These are phyloP conservation scores for Odontomyia ornata DNA, from an alignment of 2,888 invertebrate species.

Conservation along the genomic window DNA sequence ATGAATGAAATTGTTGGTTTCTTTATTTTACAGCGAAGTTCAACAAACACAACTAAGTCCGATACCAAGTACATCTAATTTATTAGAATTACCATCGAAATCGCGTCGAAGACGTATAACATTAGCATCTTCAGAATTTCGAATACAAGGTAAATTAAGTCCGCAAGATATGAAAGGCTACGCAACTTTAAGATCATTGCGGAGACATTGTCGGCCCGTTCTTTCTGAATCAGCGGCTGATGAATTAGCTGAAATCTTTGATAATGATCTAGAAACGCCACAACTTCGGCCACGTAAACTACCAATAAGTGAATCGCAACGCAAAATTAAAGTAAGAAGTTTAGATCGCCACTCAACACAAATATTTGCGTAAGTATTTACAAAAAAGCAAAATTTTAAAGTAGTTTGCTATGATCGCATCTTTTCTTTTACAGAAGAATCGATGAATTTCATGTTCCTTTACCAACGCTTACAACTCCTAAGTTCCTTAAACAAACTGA, in stretches of 20 bases:
- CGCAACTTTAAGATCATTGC: constrained; percentile 74
- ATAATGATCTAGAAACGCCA: constrained; percentile 54
- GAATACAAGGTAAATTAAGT: constrained; percentile 66
- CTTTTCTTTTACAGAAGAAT: constrained; percentile 46
- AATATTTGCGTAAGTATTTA: constrained; percentile 56
- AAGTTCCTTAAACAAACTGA: constrained; percentile 61
- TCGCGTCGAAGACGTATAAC: constrained; percentile 57
- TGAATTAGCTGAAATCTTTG: constrained; percentile 67
- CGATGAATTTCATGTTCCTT: constrained; percentile 60
- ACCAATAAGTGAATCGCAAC: constrained; percentile 59
- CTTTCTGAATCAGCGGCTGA: constrained; percentile 72
- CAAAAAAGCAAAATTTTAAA: neutral
- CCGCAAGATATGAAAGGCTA: constrained; percentile 81
- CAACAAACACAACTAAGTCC: constrained; percentile 84
- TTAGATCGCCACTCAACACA: constrained; percentile 60
- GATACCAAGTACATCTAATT: constrained; percentile 84
- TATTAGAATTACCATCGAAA: constrained; percentile 67
- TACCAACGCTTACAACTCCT: constrained; percentile 59
- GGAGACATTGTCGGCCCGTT: constrained; percentile 73
- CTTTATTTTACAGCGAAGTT: constrained; percentile 67
- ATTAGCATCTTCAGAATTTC: constrained; percentile 57
- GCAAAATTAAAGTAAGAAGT: constrained; percentile 61
- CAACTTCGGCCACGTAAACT: constrained; percentile 57
- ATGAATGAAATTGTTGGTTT: too few species aligned
- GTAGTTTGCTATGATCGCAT: too few species aligned